Conservation (phyloP, 2,888 invertebrate species). For the Eupithecia inturbata region DNA sequence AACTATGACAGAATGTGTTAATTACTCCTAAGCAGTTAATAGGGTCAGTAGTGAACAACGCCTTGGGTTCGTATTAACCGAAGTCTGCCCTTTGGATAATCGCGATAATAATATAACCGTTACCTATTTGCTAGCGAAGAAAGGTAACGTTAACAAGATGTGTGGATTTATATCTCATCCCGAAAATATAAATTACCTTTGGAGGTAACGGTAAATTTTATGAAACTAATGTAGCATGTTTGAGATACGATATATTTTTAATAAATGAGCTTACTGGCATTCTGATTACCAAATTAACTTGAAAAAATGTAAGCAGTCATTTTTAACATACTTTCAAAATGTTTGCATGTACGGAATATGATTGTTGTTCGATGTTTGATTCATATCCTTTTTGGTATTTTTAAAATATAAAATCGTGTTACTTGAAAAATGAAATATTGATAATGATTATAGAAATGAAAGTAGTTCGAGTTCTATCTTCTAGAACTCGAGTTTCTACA, state of each 20-base stretch:
- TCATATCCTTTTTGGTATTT: no score
- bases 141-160: conserved; percentile 20
- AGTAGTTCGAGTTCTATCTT: no score
- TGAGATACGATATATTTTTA: background rate
- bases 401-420: background rate
- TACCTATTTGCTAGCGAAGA: conserved; percentile 22
- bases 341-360: no score
- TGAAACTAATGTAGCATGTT: background rate
- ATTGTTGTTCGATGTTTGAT: no score
- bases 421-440: background rate
- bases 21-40: conserved; percentile 47
- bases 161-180: background rate
- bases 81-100: conserved; percentile 36
- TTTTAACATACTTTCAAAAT: no score
- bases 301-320: no score
- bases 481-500: background rate
- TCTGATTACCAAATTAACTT: no score
- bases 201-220: background rate
- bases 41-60: conserved; percentile 47
- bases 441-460: background rate
- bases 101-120: conserved; percentile 39
- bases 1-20: conserved; percentile 21
- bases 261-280: background rate
- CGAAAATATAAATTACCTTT: conserved; percentile 5
- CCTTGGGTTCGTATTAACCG: conserved; percentile 39